phyloP scores from a whole-genome alignment of 2,888 invertebrate species.

The Artemia sinica region DNA sequence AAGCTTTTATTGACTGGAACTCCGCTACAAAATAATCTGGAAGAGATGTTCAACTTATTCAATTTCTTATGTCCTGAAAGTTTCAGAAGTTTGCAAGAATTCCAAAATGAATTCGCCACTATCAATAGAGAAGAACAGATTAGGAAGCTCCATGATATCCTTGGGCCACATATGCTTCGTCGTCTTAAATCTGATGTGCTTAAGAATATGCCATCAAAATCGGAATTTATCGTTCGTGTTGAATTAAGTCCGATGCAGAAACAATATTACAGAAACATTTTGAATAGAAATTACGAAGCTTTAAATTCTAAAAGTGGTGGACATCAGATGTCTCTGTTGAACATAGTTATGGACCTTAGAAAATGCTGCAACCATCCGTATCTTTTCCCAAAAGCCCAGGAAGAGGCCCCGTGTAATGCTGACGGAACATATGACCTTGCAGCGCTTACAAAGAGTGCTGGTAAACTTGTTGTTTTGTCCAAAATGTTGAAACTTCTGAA shows the following conservation, averaged over 20 bases:
- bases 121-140: constrained; percentile 99
- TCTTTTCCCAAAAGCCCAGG: constrained; percentile 39
- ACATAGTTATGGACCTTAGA: constrained; percentile 45
- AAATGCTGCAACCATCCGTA: constrained; percentile 46
- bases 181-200: constrained; percentile 95
- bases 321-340: constrained; percentile 45
- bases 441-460: constrained; percentile 38
- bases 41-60: constrained; percentile 93
- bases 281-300: constrained; percentile 95
- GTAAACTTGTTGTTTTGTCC: constrained; percentile 39
- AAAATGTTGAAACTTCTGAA: constrained; percentile 39
- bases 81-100: constrained; percentile 79
- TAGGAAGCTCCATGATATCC: constrained; percentile 88
- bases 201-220: constrained; percentile 97
- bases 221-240: constrained; percentile 96
- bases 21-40: constrained; percentile 94
- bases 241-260: constrained; percentile 96
- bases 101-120: constrained; percentile 95
- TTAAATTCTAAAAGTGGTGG: constrained; percentile 87
- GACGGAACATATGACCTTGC: constrained; percentile 39
- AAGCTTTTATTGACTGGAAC: constrained; percentile 93
- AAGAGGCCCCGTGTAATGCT: constrained; percentile 30
- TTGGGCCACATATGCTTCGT: constrained; percentile 96
- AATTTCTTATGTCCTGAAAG: constrained; percentile 93
- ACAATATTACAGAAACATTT: constrained; percentile 97